Evolutionary conservation across 2,797 vertebrate genomes (phyloP).

Genomic region (Sebastes trivittatus): DNA sequence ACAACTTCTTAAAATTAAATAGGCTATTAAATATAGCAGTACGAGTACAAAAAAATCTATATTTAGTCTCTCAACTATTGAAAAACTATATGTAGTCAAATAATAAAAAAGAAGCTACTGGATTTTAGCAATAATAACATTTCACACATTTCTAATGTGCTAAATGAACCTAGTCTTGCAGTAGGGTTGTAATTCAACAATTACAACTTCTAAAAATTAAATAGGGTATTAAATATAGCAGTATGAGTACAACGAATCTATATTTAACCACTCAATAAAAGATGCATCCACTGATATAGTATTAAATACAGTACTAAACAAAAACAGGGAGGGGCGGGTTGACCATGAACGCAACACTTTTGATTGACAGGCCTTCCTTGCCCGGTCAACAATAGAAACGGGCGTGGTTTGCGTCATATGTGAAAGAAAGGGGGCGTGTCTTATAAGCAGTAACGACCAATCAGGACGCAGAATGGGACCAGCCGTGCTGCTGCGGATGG

Average conservation of each 20-base stretch:
- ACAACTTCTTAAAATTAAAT: no score
- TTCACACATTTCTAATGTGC: background rate
- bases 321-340: conserved; percentile 13
- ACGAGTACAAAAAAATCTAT: no score
- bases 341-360: conserved; percentile 45
- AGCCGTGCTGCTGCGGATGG: conserved; percentile 55
- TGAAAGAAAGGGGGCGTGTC: conserved; percentile 57
- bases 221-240: background rate
- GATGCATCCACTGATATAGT: background rate
- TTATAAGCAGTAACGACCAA: conserved; percentile 42
- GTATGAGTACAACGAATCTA: background rate
- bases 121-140: background rate
- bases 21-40: no score
- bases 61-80: background rate
- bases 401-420: conserved; percentile 46
- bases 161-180: background rate
- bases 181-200: background rate
- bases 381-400: conserved; percentile 74
- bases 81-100: no score
- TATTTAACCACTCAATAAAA: background rate
- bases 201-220: background rate
- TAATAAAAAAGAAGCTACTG: no score
- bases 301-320: conserved; percentile 1
- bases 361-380: conserved; percentile 68
- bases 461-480: conserved; percentile 23